Base-by-base conservation (phyloP, 2,888 invertebrate genomes). In the Mamestra brassicae region DNA sequence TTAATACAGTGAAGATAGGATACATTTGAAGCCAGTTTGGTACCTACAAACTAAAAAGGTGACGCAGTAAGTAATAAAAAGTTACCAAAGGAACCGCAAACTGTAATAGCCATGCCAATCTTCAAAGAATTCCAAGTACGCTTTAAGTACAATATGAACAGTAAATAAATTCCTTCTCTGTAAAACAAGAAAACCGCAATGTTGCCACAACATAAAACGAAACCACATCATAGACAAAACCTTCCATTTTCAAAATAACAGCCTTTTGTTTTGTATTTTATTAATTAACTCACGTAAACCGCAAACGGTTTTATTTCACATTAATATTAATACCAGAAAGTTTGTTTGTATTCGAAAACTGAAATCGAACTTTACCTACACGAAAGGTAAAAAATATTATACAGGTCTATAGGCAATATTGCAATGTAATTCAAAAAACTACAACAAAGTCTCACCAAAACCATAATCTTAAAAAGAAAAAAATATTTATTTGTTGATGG, bases 191-290 rank as follows among this genome's bases (percentile, higher is more conserved):
- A 47, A 67, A 72, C 81, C 81, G 63, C 85, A 78, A 63, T 60
- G 67, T 68, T 66, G 55, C 85, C 80, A 68, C 77, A 87, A 75
- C 74, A 65, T 57, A 74, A 81, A 78, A 87, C 52, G 60, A 81
- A 85, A 87, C 85, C 85, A 79, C 87, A 78, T 78, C 83, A 82
- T 74, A 78, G 72, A 69, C 71, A 78, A 76, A 74, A 71, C 75
- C 38, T 67, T 60, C 60, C 45, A 78, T 71, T 71, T 83, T 54
- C 61, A 62, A 77, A 83, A 83, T 62, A 77, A 74, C 66, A 64
- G 50, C 26, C 70, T 80, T 73, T 81, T 77, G 80, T 85, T 85
- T 78, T 54, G 61, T 71, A 69, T 76, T 78, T 71, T 65, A 77
- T 71, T 77, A 73, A 85, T 86, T 65, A 81, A 76, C 62, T 72